These are phyloP conservation scores for Pseudopleuronectes americanus DNA, from an alignment of 2,797 vertebrate genomes.

Conservation along the genomic window DNA sequence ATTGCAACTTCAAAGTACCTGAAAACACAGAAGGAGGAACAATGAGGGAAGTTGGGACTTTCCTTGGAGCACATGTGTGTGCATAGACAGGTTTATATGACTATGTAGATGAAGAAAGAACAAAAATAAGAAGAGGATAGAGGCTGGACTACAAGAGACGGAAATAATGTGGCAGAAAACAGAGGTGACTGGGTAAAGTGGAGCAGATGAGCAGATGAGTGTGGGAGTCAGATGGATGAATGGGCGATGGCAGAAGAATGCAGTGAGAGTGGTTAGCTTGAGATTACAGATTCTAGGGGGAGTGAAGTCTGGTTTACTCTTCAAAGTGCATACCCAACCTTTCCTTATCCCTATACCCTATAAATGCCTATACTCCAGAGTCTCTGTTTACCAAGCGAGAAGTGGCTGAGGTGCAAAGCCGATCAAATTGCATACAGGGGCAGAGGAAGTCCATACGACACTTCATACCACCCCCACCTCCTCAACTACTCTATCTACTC, in stretches of 20 bases:
- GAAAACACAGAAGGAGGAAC: too few relatives aligned
- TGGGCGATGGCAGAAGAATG: neutral
- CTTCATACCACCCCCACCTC: neutral
- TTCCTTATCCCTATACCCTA: neutral
- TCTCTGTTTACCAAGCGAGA: too few relatives aligned
- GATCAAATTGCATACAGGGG: too few relatives aligned
- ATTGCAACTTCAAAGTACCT: too few relatives aligned
- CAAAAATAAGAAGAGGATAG: neutral
- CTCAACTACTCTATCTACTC: conserved; percentile 41
- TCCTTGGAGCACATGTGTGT: too few relatives aligned
- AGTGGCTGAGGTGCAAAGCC: too few relatives aligned
- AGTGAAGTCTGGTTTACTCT: neutral
- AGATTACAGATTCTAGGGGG: neutral
- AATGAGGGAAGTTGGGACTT: too few relatives aligned
- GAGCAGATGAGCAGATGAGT: neutral
- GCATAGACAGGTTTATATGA: neutral
- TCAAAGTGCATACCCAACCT: neutral
- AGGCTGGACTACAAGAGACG: neutral
- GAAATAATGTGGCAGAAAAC: neutral
- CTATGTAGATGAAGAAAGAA: neutral
- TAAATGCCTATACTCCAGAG: neutral
- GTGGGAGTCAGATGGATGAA: neutral
- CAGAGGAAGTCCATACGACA: neutral
- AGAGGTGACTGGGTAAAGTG: too few relatives aligned
- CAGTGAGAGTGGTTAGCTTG: neutral